phyloP scores from a whole-genome alignment of 2,888 invertebrate species.

The Drosophila pseudotakahashii region DNA sequence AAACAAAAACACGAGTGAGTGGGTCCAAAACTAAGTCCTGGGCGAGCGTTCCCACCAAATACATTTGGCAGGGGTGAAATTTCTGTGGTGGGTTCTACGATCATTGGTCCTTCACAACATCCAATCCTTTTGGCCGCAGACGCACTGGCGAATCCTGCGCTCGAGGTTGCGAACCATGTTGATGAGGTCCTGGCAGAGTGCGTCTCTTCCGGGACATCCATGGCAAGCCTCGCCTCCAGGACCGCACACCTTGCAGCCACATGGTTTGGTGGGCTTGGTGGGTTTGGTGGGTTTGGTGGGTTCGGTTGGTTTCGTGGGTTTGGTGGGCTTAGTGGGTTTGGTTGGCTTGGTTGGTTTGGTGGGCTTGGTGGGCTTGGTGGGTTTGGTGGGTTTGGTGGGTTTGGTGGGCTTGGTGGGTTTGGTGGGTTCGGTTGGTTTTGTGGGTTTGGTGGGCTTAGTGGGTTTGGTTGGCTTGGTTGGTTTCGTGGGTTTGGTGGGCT shows the following conservation, averaged over 20 bases:
- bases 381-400: no score
- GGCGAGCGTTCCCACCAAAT: neutral
- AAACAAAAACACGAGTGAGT: neutral
- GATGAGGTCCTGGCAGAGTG: constrained; percentile 7
- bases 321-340: neutral
- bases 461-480: neutral
- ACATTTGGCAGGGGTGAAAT: neutral
- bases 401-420: no score
- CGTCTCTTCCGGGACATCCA: neutral
- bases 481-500: neutral
- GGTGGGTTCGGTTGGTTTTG: neutral
- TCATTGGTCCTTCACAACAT: neutral
- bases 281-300: neutral
- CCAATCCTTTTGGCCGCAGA: constrained; percentile 1
- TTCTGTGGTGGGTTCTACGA: neutral
- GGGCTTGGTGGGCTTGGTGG: no score
- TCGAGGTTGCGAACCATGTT: neutral
- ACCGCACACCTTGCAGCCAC: constrained; percentile 8
- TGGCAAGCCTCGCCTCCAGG: constrained; percentile 14
- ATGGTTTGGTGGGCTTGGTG: neutral
- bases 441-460: neutral
- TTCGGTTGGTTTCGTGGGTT: neutral
- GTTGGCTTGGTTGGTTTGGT: neutral
- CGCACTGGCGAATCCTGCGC: neutral
- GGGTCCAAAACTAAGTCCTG: neutral